Conservation (phyloP, 2,888 invertebrate genomes). For the Azorinus chamasolen region DNA sequence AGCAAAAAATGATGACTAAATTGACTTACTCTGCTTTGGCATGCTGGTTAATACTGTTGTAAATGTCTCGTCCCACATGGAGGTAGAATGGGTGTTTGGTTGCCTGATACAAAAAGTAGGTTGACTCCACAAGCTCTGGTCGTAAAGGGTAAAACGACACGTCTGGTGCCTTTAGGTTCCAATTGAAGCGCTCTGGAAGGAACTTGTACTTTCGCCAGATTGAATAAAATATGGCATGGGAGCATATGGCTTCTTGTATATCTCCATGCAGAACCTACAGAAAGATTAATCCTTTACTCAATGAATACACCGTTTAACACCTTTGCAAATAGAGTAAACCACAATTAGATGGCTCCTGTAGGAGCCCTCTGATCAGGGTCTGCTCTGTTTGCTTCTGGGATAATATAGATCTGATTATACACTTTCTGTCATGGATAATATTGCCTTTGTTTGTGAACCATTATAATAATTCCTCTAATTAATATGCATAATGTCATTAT, state of each 20-base stretch:
- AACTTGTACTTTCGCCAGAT: slow-evolving; percentile 89
- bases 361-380: too few relatives aligned
- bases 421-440: too few relatives aligned
- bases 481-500: too few relatives aligned
- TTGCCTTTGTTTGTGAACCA: too few relatives aligned
- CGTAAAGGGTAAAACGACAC: slow-evolving; percentile 89
- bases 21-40: slow-evolving; percentile 87
- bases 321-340: too few relatives aligned
- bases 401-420: too few relatives aligned
- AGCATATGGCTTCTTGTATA: slow-evolving; percentile 90
- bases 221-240: slow-evolving; percentile 89
- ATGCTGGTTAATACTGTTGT: slow-evolving; percentile 87
- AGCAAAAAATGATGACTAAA: too few relatives aligned
- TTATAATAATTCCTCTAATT: too few relatives aligned
- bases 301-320: too few relatives aligned
- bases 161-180: slow-evolving; percentile 87
- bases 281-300: too few relatives aligned
- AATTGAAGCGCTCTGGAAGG: slow-evolving; percentile 87
- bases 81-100: slow-evolving; percentile 90
- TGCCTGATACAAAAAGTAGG: slow-evolving; percentile 89
- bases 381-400: too few relatives aligned
- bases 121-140: slow-evolving; percentile 90
- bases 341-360: too few relatives aligned
- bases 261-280: slow-evolving; percentile 88
- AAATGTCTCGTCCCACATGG: slow-evolving; percentile 89